Conservation (phyloP, 2,113 vertebrate genomes). For the Opisthocomus hoazin region DNA sequence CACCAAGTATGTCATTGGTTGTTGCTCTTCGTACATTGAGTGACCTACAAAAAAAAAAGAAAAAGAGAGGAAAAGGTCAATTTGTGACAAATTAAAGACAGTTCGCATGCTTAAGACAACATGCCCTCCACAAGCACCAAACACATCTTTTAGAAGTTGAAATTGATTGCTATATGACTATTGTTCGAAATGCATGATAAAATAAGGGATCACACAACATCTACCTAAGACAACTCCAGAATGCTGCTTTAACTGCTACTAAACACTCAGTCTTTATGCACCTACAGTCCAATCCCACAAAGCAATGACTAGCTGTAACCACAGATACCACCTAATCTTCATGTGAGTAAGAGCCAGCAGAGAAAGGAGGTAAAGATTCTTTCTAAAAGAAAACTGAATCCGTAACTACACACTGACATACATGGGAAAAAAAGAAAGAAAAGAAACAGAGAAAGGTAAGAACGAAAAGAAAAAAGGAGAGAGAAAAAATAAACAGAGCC, state of each 20-base stretch:
- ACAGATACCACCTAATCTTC: background rate
- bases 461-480: background rate
- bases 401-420: background rate
- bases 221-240: background rate
- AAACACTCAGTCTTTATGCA: background rate
- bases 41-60: constrained; percentile 59
- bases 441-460: background rate
- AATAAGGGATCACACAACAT: background rate
- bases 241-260: background rate
- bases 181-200: background rate
- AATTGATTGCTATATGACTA: background rate
- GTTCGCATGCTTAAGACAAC: background rate
- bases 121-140: background rate
- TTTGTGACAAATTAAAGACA: background rate
- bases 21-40: constrained; percentile 78
- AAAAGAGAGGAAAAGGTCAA: background rate
- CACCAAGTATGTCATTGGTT: constrained; percentile 62
- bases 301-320: background rate
- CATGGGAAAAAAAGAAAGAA: background rate
- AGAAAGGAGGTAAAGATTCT: background rate
- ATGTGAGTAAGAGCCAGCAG: background rate
- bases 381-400: background rate
- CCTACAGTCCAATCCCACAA: background rate
- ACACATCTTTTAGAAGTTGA: background rate
- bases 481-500: background rate